Evolutionary conservation across 2,888 invertebrate genomes (phyloP).

Genomic region (Platerodrilus igneus): DNA sequence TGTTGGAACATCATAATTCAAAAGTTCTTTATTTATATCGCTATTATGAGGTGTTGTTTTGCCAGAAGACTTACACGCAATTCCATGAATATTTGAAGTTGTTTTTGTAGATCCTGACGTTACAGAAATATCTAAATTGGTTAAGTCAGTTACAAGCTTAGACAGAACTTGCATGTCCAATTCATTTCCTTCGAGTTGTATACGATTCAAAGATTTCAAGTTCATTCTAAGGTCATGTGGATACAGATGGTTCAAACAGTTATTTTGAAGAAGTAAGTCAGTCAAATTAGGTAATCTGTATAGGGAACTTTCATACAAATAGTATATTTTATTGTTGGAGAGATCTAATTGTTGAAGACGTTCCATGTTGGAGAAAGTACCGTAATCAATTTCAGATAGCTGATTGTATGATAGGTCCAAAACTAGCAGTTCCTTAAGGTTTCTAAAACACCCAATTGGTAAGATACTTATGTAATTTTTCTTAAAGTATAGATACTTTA

Average conservation of each 20-base stretch:
- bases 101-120: background rate
- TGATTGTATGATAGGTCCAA: slow-evolving; percentile 7
- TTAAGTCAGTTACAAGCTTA: background rate
- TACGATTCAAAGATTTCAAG: too few relatives aligned
- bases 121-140: background rate
- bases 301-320: background rate
- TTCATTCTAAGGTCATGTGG: background rate
- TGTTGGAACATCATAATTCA: too few relatives aligned
- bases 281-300: background rate
- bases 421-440: background rate
- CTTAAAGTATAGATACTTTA: slow-evolving; percentile 1
- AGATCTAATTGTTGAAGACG: slow-evolving; percentile 4
- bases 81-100: slow-evolving; percentile 6
- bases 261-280: slow-evolving; percentile 2
- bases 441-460: slow-evolving; percentile 5
- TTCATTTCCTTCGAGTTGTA: too few relatives aligned
- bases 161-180: background rate
- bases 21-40: too few relatives aligned
- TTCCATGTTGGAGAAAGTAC: background rate
- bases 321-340: slow-evolving; percentile 2
- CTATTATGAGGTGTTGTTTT: too few relatives aligned
- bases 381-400: slow-evolving; percentile 3
- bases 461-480: slow-evolving; percentile 5
- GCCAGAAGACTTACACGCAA: too few relatives aligned
- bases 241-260: slow-evolving; percentile 3